Evolutionary conservation across 2,888 invertebrate genomes (phyloP).

Genomic region (Colletes collaris): DNA sequence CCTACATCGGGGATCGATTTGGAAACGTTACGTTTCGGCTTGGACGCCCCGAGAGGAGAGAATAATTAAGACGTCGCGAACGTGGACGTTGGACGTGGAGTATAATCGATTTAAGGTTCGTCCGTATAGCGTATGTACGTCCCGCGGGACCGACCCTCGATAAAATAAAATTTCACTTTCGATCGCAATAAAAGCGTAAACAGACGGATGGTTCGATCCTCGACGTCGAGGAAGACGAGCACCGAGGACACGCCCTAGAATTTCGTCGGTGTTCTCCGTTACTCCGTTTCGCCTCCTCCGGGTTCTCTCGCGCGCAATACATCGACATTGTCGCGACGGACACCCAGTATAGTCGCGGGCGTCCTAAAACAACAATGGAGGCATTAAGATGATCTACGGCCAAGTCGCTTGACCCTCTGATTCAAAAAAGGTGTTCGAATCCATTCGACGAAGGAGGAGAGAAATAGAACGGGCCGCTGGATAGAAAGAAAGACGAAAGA

Average conservation of each 20-base stretch:
- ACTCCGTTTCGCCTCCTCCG: slow-evolving; percentile 6
- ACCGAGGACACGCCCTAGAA: slow-evolving; percentile 58
- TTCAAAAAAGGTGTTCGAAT: slow-evolving; percentile 82
- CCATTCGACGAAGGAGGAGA: slow-evolving; percentile 65
- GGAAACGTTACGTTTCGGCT: neutral
- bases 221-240: slow-evolving; percentile 24
- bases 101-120: too few relatives aligned
- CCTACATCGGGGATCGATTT: neutral
- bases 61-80: too few relatives aligned
- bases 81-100: too few relatives aligned
- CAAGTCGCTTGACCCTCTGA: slow-evolving; percentile 82
- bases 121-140: too few relatives aligned
- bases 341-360: slow-evolving; percentile 78
- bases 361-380: slow-evolving; percentile 83
- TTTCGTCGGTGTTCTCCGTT: slow-evolving; percentile 61
- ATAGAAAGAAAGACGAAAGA: slow-evolving; percentile 32
- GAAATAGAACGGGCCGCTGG: slow-evolving; percentile 55
- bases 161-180: slow-evolving; percentile 44
- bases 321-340: slow-evolving; percentile 75
- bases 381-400: slow-evolving; percentile 82
- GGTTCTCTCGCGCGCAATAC: slow-evolving; percentile 65
- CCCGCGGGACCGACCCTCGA: neutral
- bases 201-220: neutral
- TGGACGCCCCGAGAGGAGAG: neutral
- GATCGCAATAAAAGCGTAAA: too few relatives aligned